phyloP scores from a whole-genome alignment of 2,797 vertebrate genomes.

The Arnoldichthys spilopterus region DNA sequence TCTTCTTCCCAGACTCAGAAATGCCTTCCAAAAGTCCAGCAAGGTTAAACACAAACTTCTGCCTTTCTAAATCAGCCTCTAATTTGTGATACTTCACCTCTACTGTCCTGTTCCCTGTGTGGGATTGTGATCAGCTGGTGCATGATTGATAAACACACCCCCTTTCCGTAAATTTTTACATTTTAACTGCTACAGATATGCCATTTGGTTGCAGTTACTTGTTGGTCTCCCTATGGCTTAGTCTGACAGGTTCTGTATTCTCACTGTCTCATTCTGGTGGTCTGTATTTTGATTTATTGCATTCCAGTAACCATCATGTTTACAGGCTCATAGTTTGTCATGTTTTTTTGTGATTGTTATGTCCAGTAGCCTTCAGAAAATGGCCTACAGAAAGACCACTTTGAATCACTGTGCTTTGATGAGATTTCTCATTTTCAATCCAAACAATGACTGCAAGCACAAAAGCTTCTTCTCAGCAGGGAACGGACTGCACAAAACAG shows the following conservation, averaged over 20 bases:
- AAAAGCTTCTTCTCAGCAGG: conserved; percentile 62
- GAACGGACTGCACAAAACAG: conserved; percentile 61
- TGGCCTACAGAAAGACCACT: conserved; percentile 38
- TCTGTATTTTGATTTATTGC: conserved; percentile 7
- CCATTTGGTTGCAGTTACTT: conserved; percentile 48
- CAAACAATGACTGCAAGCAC: conserved; percentile 66
- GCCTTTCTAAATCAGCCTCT: conserved; percentile 69
- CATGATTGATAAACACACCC: conserved; percentile 50
- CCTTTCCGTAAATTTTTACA: conserved; percentile 34
- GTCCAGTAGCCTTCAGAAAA: conserved; percentile 45
- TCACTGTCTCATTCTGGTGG: conserved; percentile 13
- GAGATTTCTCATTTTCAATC: conserved; percentile 57
- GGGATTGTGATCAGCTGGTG: conserved; percentile 27
- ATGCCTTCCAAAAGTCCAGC: conserved; percentile 87
- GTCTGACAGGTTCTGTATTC: conserved; percentile 40
- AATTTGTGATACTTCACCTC: conserved; percentile 58
- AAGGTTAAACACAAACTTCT: conserved; percentile 88
- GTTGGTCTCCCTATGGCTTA: conserved; percentile 40
- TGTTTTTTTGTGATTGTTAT: conserved; percentile 32
- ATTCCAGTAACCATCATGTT: conserved; percentile 1
- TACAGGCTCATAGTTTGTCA: conserved; percentile 17
- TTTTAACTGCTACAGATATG: conserved; percentile 28
- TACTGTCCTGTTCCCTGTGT: conserved; percentile 35
- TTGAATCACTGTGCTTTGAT: conserved; percentile 57
- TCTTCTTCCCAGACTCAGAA: conserved; percentile 75